Evolutionary conservation across 2,888 invertebrate genomes (phyloP), one percentile per base, ranked within the genome.

Genomic region (Agrotis ipsilon): DNA sequence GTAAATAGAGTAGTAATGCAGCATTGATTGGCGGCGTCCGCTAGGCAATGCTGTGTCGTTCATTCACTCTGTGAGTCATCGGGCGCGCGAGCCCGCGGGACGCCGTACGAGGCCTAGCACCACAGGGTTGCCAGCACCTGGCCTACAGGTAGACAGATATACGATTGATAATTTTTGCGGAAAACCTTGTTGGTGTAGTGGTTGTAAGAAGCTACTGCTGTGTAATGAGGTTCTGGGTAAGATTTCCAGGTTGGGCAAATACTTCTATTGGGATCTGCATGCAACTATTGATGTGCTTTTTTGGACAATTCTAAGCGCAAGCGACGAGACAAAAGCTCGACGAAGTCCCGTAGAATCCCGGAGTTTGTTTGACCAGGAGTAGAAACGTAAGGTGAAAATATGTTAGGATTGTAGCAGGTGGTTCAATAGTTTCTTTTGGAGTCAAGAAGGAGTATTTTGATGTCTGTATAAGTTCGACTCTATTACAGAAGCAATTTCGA

Each of bases 1-100:
- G 83, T 84, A 84, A 84, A 84, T 83, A 83, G 73, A 76, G 82
- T 84, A 84, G 85, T 80, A 75, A 82, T 82, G 77, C 75, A 68
- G 68, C 76, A 80, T 84, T 85, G 85, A 85, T 85, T 84, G 84
- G 71, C 43, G 67, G 49, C 68, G 68, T 74, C 77, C 77, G 77
- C 64, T 75, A 68, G 14, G 19, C 62, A 64, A 51, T 67, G 68
- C 68, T 68, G 74, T 43, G 55, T 52, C 72, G 84, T 81, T 78
- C 85, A 84, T 83, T 84, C 85, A 83, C 73, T 83, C 75, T 32
- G 71, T 69, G 83, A 64, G 78, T 72, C 78, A 75, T 58, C 24
- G 82, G 76, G 72, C 81, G 74, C 71, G 72, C 62, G 68, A 77
- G 75, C 59, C 65, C 62, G 70, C 68, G 76, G 83, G 87, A 84